Evolutionary conservation across 2,797 vertebrate genomes (phyloP), one percentile per base, ranked within the genome.

Genomic region (Apodemus agrarius): DNA sequence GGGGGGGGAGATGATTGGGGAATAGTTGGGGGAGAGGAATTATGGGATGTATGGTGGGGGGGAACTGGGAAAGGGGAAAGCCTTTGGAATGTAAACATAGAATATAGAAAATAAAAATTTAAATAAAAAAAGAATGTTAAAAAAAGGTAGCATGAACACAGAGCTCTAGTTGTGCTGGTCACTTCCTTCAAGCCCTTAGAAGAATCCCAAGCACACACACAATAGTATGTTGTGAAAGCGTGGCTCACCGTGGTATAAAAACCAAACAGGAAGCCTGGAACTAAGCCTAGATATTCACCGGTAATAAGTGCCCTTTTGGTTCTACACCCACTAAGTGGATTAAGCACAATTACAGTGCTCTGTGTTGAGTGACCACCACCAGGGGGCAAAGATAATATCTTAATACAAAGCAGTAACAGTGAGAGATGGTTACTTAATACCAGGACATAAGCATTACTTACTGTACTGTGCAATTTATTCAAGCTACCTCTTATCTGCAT

Each of bases 391-490:
- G 75, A 84, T 83, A 84, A 2, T 72, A 75, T 93, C 72, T 85
- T 94, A 95, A 89, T 49, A 89, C 90, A 83, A 86, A 94, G 52
- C n/a, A 94, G 31, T 79, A 80, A 95, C 29, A 85, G 37, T 37
- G n/a, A 93, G 63, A 84, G 37, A 75, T 69, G 87, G 78, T 94
- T 92, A 91, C 63, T 82, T 93, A 91, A n/a, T 31, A 93, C 34
- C 49, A 67, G 46, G 29, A 93, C 61, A 67, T 69, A 95, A 93
- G 29, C 34, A 81, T 91, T 89, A 89, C 52, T 91, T 89, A 89
- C 52, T 75, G 24, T 89, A 11, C 21, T 80, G 54, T 81, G 16
- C 4, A 21, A 2, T 37, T 92, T 54, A 87, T 57, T 78, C 67
- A 49, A 59, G 26, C 19, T 82, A 63, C 57, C n/a, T 89, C 79